Conservation (phyloP, 2,113 vertebrate genomes). For the Lycocorax pyrrhopterus region DNA sequence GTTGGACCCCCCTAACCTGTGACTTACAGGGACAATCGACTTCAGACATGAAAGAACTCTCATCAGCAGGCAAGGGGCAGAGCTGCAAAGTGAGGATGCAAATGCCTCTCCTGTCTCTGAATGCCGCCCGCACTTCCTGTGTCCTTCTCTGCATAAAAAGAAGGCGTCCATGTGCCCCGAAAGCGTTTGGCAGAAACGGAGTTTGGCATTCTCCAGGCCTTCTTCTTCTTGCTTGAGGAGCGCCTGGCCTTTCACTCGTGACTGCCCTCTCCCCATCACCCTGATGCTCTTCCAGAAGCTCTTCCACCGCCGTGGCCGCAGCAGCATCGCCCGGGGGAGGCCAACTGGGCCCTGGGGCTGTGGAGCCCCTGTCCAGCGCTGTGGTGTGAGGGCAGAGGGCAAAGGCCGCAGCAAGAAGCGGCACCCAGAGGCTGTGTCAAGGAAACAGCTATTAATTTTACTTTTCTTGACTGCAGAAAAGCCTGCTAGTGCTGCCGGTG, state of each 20-base stretch:
- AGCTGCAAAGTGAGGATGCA: not conserved
- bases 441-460: not conserved
- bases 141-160: not conserved
- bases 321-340: not conserved
- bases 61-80: not conserved
- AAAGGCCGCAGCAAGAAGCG: not conserved
- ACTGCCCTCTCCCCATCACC: too few species aligned
- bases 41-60: not conserved
- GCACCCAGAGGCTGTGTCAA: too few species aligned
- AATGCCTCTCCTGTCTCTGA: not conserved
- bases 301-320: not conserved
- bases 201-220: not conserved
- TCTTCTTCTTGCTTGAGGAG: not conserved
- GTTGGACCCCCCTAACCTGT: not conserved
- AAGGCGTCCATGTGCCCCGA: not conserved
- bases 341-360: too few species aligned
- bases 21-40: not conserved
- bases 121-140: not conserved
- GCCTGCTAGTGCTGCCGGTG: rapidly evolving
- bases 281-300: not conserved
- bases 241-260: not conserved
- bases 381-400: not conserved
- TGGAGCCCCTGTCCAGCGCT: rapidly evolving
- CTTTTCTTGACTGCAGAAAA: not conserved
- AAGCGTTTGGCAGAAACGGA: too few species aligned